Conservation (phyloP, 1,140 invertebrate species). For the Drusus annulatus region DNA sequence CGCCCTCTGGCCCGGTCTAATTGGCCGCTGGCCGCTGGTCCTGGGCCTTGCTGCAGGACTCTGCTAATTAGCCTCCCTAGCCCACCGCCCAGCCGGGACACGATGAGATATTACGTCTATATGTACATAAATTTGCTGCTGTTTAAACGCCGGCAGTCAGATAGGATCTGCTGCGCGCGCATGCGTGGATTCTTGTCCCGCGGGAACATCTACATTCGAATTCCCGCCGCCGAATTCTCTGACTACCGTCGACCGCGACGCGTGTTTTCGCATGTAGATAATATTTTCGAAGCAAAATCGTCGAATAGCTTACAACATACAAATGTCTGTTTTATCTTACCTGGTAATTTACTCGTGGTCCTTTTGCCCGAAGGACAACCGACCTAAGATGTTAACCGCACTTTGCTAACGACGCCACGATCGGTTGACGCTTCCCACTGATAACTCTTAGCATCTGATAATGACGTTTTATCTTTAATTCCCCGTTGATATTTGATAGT, state of each 20-base stretch:
- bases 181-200: slow-evolving; percentile 43
- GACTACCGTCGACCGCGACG: slow-evolving; percentile 45
- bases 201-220: slow-evolving; percentile 51
- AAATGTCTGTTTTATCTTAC: slow-evolving; percentile 45
- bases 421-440: background rate
- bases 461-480: no score
- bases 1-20: slow-evolving; percentile 20
- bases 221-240: slow-evolving; percentile 52
- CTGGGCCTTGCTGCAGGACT: no score
- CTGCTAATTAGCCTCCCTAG: slow-evolving; percentile 42
- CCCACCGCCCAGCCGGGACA: slow-evolving; percentile 3
- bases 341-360: slow-evolving; percentile 30
- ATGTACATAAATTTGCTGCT: slow-evolving; percentile 54
- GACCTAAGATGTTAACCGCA: background rate
- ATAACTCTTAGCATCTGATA: no score
- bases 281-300: slow-evolving; percentile 48
- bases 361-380: slow-evolving; percentile 43
- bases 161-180: slow-evolving; percentile 46
- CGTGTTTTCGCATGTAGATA: slow-evolving; percentile 50
- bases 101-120: slow-evolving; percentile 55
- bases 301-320: slow-evolving; percentile 51
- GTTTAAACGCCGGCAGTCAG: slow-evolving; percentile 36
- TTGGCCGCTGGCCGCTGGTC: slow-evolving; percentile 4
- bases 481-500: no score
- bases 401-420: background rate